Conservation (phyloP, 2,797 vertebrate genomes). For the Numenius phaeopus region DNA sequence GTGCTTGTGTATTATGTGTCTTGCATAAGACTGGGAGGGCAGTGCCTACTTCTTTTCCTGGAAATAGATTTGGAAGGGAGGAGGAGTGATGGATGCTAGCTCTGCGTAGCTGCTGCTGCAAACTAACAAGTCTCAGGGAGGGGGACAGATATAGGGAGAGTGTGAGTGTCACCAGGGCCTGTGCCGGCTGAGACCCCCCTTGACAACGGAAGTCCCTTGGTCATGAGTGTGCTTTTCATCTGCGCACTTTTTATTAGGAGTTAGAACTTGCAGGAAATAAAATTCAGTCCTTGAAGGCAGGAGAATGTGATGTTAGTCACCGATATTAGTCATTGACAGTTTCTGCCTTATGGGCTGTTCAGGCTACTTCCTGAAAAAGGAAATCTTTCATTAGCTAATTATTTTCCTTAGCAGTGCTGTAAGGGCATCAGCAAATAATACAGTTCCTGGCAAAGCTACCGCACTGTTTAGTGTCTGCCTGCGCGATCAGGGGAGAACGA, state of each 20-base stretch:
- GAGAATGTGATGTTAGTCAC: slow-evolving; percentile 14
- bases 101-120: neutral
- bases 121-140: neutral
- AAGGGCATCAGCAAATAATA: slow-evolving; percentile 18
- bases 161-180: neutral
- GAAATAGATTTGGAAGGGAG: neutral
- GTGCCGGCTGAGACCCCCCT: neutral
- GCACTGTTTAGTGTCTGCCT: neutral
- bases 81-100: neutral
- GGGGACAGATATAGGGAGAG: neutral
- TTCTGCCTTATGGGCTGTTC: neutral
- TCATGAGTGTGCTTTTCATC: slow-evolving; percentile 5
- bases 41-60: neutral
- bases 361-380: slow-evolving; percentile 45
- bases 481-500: neutral
- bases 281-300: slow-evolving; percentile 10
- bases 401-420: slow-evolving; percentile 22
- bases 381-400: slow-evolving; percentile 52
- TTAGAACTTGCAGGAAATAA: slow-evolving; percentile 16
- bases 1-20: neutral
- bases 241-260: neutral
- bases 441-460: neutral
- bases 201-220: neutral
- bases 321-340: neutral
- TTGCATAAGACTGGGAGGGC: neutral